Percentiles rank a stretch among this genome's conserved stretches.
phyloP scores from a whole-genome alignment of 1,140 invertebrate genomes.

The Nephotettix cincticeps region DNA sequence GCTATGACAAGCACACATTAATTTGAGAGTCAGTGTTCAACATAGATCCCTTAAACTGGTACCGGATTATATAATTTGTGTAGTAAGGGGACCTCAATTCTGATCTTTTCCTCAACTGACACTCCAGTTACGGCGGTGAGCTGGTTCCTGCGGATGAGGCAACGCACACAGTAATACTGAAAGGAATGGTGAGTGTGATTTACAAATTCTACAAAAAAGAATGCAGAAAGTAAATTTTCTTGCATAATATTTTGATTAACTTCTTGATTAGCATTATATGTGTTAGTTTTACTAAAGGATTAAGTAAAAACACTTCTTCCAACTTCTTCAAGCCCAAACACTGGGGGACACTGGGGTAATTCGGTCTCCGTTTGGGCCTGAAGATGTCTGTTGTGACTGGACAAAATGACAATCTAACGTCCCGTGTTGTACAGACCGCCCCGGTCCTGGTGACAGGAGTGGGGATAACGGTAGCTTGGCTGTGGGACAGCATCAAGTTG shows the following conservation, averaged over 20 bases:
- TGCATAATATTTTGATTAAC: background rate
- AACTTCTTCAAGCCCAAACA: background rate
- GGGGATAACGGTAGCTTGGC: background rate
- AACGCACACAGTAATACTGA: background rate
- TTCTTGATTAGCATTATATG: no score
- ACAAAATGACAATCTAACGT: no score
- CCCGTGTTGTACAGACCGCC: background rate
- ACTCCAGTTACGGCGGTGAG: slow-evolving; percentile 25
- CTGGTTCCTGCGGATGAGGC: slow-evolving; percentile 20
- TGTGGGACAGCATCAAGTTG: slow-evolving; percentile 29
- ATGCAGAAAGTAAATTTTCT: background rate
- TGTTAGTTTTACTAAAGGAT: background rate
- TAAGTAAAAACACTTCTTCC: background rate
- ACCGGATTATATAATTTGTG: no score
- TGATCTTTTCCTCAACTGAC: slow-evolving; percentile 20
- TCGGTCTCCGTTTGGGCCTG: no score
- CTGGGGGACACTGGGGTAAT: background rate
- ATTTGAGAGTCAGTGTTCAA: background rate
- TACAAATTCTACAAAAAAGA: background rate
- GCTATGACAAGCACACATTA: background rate
- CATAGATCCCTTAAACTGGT: no score
- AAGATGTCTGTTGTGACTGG: no score
- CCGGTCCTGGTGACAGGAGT: background rate
- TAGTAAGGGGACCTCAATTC: no score
- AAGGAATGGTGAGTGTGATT: background rate